Percentiles rank a stretch among this genome's conserved stretches.
phyloP scores from a whole-genome alignment of 1,140 invertebrate species.

The Charaxes varanes region DNA sequence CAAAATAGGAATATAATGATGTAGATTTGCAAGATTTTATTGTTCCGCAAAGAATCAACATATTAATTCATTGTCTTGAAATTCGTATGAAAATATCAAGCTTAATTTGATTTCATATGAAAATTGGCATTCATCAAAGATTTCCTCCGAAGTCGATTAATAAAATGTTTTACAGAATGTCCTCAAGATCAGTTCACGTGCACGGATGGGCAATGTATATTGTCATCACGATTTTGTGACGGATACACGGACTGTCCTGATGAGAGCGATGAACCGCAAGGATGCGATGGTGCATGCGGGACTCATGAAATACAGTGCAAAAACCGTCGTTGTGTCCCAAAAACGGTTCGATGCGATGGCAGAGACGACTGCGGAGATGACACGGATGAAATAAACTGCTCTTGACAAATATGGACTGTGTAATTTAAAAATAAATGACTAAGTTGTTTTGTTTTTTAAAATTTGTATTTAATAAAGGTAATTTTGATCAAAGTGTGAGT shows the following conservation, averaged over 20 bases:
- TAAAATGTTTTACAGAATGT: conserved; percentile 53
- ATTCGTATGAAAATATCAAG: no score
- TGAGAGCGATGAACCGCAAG: conserved; percentile 85
- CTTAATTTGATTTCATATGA: no score
- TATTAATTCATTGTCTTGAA: no score
- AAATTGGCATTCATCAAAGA: no score
- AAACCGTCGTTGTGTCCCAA: conserved; percentile 77
- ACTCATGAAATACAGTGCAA: conserved; percentile 61
- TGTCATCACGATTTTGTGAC: conserved; percentile 88
- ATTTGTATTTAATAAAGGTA: no score
- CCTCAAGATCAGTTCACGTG: conserved; percentile 64
- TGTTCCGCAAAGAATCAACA: no score
- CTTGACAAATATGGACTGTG: conserved; percentile 23
- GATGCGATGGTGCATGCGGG: conserved; percentile 76
- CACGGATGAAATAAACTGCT: conserved; percentile 78
- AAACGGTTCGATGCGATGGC: conserved; percentile 30
- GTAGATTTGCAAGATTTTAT: no score
- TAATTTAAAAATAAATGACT: no score
- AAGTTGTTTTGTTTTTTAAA: no score
- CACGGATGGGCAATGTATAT: conserved; percentile 83
- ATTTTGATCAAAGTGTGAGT: no score
- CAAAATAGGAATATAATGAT: no score
- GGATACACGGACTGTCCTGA: conserved; percentile 88
- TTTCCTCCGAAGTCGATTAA: no score
- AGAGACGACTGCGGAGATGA: conserved; percentile 36